Evolutionary conservation across 2,797 vertebrate genomes (phyloP), one percentile per base, ranked within the genome.

Genomic region (Echeneis naucrates): DNA sequence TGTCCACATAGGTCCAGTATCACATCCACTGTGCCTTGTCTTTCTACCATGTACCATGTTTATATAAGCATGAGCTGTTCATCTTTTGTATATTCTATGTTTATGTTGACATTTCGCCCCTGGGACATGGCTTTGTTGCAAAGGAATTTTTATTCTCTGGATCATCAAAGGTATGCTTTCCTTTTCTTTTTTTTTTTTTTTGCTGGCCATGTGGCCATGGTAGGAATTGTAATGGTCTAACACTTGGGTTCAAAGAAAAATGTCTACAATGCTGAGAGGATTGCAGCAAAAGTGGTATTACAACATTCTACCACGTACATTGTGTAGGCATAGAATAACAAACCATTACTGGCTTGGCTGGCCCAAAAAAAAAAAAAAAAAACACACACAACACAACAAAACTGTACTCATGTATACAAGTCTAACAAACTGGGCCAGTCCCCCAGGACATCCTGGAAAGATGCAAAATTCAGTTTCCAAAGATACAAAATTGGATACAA

Each of bases 131-230:
- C 7, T 44, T 24, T 54, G 32, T 55, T 77, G 53, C 47, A 26
- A 23, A 47, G n/a, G 12, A 37, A 61, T 32, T 51, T 60, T 47
- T 56, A 44, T 54, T 1, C 9, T 38, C 8, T 57, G 19, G 19
- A 24, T 38, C 50, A 70, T 24, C 9, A 73, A 26, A 74, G n/a
- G 51, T 21, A 54, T 44, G 30, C 45, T 14, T 33, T 27, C 14
- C 2, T 3, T 68, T 50, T 67, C 67, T 61, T n/a, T n/a, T n/a
- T n/a, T n/a, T n/a, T n/a, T n/a, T n/a, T n/a, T n/a, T n/a, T n/a
- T n/a, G n/a, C 42, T 56, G 61, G 45, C 33, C 64, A 23, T 37
- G 30, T 53, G 30, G 30, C 30, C 30, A 30, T 30, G 30, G 30
- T 57, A 61, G 40, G 40, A 42, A 17, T 16, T 42, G 40, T 42